Base-by-base conservation (phyloP, 1,140 invertebrate genomes). In the Ceratitis capitata region DNA sequence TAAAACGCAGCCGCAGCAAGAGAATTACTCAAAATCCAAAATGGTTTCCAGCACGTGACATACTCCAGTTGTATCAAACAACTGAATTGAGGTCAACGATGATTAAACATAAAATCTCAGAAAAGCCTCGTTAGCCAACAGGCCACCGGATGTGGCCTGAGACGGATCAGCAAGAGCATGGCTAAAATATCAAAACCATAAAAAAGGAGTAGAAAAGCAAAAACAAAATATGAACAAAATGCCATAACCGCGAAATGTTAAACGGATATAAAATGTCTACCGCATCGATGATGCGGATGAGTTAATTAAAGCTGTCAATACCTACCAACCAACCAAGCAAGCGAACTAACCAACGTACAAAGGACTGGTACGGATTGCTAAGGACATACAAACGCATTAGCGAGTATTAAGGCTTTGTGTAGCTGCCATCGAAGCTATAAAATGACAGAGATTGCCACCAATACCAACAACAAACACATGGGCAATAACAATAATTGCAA, bases 301-400 rank as follows among this genome's bases (percentile, higher is more conserved):
- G 89, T 90, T 90, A 90, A 90, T 90, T 90, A 90, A 90, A 88
- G 90, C 89, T 90, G 89, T 90, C 89, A 90, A 90, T 90, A 90
- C 88, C 86, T 85, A 86, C 87, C 83, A 85, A 16, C 26, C 42
- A 39, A 29, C 35, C 29, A 42, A 35, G 23, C 19, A 78, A n/a
- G n/a, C n/a, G n/a, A n/a, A n/a, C n/a, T n/a, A n/a, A n/a, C n/a
- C 39, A 4, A 16, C 64, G 26, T 9, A 19, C 64, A 6, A 19
- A n/a, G n/a, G n/a, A n/a, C n/a, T n/a, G n/a, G n/a, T n/a, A n/a
- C n/a, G n/a, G n/a, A n/a, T n/a, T n/a, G n/a, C n/a, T n/a, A n/a
- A n/a, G n/a, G n/a, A n/a, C n/a, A 14, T 29, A 82, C 23, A 47
- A 83, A 45, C 69, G 42, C n/a, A 78, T 78, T 78, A 78, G 39